Evolutionary conservation across 2,797 vertebrate species (phyloP), one percentile per base, ranked within the genome.

Genomic region (Gallirallus australis): DNA sequence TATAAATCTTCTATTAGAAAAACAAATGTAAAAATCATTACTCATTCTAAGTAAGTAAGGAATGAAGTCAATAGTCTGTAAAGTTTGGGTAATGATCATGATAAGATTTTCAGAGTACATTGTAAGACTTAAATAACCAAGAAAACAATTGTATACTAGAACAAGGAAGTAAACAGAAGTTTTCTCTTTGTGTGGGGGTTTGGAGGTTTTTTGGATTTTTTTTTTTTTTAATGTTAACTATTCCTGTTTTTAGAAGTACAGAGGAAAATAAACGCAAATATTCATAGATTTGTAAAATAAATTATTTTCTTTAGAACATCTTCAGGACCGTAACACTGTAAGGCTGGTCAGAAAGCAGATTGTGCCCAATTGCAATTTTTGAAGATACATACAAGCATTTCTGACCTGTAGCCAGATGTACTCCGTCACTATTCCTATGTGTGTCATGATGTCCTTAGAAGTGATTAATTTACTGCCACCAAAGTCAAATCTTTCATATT

Each of bases 361-460:
- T 42, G 9, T 15, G 6, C 24, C 8, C 2, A 6, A 7, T 2
- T 33, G 11, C 5, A 45, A 1, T 1, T 68, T 84, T 21, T 48
- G 18, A 68, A 68, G 9, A 7, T 6, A 73, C 39, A 4, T 33
- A 19, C 37, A 54, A 17, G 6, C 5, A 20, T 50, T 88, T 13
- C 14, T 71, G 15, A 10, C 9, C 2, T 73, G 12, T n/a, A n/a
- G 33, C 37, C 30, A 63, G 20, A 50, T 31, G 18, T 25, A 11
- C 3, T 64, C 3, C 31, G 37, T 28, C 31, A 30, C 27, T 82
- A 9, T 7, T 3, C 0, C 9, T 77, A 23, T 5, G 4, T n/a
- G 7, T 35, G 8, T 25, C 23, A 11, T 30, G 30, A 37, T 35
- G 15, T 7, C 19, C 7, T 76, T 45, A 77, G 3, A 7, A 87